Conservation (phyloP, 2,888 invertebrate species). For the Leuctra nigra region DNA sequence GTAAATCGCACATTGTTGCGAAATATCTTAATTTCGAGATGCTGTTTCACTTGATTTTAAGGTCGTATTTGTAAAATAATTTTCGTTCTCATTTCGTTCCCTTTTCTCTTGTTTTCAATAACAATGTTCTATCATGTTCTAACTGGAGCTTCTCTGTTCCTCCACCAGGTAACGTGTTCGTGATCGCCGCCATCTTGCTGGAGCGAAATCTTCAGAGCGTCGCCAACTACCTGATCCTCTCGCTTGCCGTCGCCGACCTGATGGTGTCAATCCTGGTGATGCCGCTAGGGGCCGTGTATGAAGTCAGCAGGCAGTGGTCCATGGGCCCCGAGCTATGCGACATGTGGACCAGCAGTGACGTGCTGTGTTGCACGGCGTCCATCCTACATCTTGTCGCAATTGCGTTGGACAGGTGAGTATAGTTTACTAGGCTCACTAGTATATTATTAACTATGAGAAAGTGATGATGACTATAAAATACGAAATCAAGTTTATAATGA, state of each 20-base stretch:
- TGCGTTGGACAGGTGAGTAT: conserved; percentile 69
- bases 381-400: conserved; percentile 76
- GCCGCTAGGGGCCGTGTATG: conserved; percentile 67
- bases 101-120: too few relatives aligned
- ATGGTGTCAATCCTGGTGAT: conserved; percentile 79
- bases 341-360: conserved; percentile 91
- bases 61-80: too few relatives aligned
- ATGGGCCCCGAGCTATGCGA: conserved; percentile 84
- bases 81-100: too few relatives aligned
- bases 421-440: too few relatives aligned
- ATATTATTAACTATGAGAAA: too few relatives aligned
- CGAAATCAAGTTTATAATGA: too few relatives aligned
- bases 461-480: too few relatives aligned
- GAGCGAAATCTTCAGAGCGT: conserved; percentile 83
- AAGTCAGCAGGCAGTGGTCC: conserved; percentile 74
- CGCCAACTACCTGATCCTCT: conserved; percentile 84
- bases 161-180: conserved; percentile 93
- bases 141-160: too few relatives aligned
- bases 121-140: too few relatives aligned
- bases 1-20: too few relatives aligned
- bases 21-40: too few relatives aligned
- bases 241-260: conserved; percentile 86
- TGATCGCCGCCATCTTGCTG: conserved; percentile 84
- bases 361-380: conserved; percentile 82
- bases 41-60: too few relatives aligned